Conservation (phyloP, 2,888 invertebrate genomes). For the Chymomyza amoena region DNA sequence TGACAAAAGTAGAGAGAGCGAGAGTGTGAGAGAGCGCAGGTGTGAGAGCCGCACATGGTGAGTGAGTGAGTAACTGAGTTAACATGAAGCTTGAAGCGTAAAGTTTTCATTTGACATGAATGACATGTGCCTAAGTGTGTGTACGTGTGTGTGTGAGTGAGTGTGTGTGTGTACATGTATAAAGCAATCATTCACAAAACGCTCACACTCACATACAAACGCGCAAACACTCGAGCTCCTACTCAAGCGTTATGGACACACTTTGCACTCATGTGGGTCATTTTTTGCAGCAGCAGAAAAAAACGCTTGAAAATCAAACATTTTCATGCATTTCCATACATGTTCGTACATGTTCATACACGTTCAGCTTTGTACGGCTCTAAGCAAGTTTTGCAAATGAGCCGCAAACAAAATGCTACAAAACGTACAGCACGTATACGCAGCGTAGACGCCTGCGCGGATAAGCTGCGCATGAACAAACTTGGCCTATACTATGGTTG, state of each 20-base stretch:
- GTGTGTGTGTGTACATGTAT: conserved; percentile 5
- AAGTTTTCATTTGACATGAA: conserved; percentile 55
- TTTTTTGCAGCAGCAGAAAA: conserved; percentile 27
- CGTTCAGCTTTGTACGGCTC: conserved; percentile 26
- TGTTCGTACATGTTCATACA: conserved; percentile 11
- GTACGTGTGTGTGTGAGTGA: conserved; percentile 24
- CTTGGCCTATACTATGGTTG: neutral
- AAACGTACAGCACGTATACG: conserved; percentile 49
- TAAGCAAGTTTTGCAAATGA: conserved; percentile 8
- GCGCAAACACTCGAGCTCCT: conserved; percentile 32
- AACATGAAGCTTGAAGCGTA: conserved; percentile 47
- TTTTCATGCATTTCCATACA: conserved; percentile 38
- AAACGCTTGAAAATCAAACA: conserved; percentile 53
- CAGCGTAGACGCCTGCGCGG: conserved; percentile 57
- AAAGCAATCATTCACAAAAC: conserved; percentile 61
- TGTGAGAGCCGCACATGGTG: conserved; percentile 6
- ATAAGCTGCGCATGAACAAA: conserved; percentile 58
- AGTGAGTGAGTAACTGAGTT: neutral
- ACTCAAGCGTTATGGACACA: conserved; percentile 41
- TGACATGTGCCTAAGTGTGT: conserved; percentile 39
- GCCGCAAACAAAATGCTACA: conserved; percentile 4
- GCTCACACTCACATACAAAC: conserved; percentile 11
- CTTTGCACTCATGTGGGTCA: conserved; percentile 57
- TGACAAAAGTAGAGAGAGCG: neutral
- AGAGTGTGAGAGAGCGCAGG: neutral